Base-by-base conservation (phyloP, 2,797 vertebrate genomes). In the Lepus oiostolus region DNA sequence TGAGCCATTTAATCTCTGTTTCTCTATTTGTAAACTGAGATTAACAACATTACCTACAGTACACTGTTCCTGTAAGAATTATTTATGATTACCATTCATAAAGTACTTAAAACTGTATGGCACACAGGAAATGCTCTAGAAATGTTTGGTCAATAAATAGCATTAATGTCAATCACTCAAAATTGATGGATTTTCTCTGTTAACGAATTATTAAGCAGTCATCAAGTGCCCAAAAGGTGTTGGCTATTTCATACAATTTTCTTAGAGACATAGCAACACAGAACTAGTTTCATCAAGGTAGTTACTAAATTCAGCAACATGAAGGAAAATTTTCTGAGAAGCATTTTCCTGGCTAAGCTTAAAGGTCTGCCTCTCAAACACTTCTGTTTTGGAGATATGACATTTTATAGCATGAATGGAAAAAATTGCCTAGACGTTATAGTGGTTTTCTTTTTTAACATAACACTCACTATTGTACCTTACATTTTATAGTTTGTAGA, bases 341-440 rank as follows among this genome's bases (percentile, higher is more conserved):
- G 94, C 95, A 67, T 89, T 96, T 97, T 97, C 97, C 96, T 95
- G 95, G 96, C 91, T 47, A 65, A 91, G 96, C 35, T 96, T 97
- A 96, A 97, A 96, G 79, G 92, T 98, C 92, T 97, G 19, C 60
- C 81, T 97, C 90, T 96, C 81, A 74, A 97, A 93, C 77, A 82
- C 95, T 85, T 96, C 97, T 98, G 97, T 97, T 90, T 81, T 96
- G 84, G 75, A 97, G 80, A 79, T 96, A 96, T 17, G 97, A 93
- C 71, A 95, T 67, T 97, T 98, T 96, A 96, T 79, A 97, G 81
- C 54, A 80, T 80, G 75, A 75, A 96, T 96, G 95, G 96, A 96
- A 98, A 96, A 96, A 97, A 90, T 79, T 75, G 70, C 67, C 88
- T 96, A 81, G 72, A 97, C 97, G 79, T 93, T 96, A 96, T 42